phyloP scores from a whole-genome alignment of 1,140 invertebrate species.

The Drosophila leontia region DNA sequence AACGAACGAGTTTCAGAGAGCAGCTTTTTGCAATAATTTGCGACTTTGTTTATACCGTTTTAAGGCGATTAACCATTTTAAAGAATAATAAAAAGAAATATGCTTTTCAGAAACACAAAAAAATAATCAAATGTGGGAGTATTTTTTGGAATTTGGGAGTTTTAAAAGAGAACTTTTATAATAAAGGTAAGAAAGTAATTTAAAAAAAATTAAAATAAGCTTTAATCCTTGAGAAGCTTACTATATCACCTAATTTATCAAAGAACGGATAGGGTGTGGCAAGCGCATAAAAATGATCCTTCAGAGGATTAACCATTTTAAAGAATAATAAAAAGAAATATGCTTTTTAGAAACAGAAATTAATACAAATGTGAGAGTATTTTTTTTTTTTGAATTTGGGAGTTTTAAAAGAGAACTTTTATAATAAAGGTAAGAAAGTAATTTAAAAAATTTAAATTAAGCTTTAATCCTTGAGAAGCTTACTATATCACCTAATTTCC shows the following conservation, averaged over 20 bases:
- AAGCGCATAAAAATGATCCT: too few species aligned
- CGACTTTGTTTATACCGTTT: constrained; percentile 54
- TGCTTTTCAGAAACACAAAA: constrained; percentile 46
- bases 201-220: background rate
- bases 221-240: background rate
- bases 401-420: too few species aligned
- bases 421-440: background rate
- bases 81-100: constrained; percentile 57
- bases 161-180: too few species aligned
- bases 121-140: background rate
- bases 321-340: constrained; percentile 57
- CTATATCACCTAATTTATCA: background rate
- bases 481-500: background rate
- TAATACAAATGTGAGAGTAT: background rate
- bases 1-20: constrained; percentile 16
- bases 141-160: background rate
- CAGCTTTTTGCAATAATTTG: constrained; percentile 41
- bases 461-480: background rate
- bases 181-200: background rate
- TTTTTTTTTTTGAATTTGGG: background rate
- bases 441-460: background rate
- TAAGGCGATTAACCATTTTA: constrained; percentile 60
- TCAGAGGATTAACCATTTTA: constrained; percentile 54
- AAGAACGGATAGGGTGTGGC: too few species aligned
- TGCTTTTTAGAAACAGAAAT: constrained; percentile 43